Evolutionary conservation across 2,888 invertebrate genomes (phyloP), one percentile per base, ranked within the genome.

Genomic region (Cheilosia variabilis): DNA sequence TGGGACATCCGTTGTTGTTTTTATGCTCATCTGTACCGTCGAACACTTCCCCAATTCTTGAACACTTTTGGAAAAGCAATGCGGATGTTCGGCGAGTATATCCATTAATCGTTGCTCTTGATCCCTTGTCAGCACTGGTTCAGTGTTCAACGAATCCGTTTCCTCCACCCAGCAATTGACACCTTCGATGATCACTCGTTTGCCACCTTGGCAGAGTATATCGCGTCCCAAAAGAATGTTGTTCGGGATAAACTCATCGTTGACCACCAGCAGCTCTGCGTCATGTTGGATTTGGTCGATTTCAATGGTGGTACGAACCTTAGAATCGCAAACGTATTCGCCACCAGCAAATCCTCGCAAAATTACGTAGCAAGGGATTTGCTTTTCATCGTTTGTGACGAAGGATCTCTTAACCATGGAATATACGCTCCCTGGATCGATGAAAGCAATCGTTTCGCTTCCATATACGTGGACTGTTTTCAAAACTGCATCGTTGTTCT

Each of bases 171-270:
- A 65, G 7, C 22, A 65, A 5, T 4, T 50, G 37, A 15, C 31
- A 47, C 34, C 47, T 50, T 50, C 50, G 15, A 52, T 65, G 50
- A 50, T 65, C 65, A 65, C 50, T 50, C 31, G 50, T 50, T 50
- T 65, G 17, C 22, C 50, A 47, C 7, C 47, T 22, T 17, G 37
- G 34, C 22, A 31, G 27, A 55, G 55, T 43, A 68, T 19, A 58
- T 69, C 58, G 24, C 69, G 31, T 57, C 57, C 57, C 57, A 55
- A 69, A 22, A 55, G 57, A 27, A 69, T 15, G 27, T 52, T 34
- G 19, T 66, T 66, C 24, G 53, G 37, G 37, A 34, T 52, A 52
- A 34, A 66, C 53, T 66, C 66, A 52, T 66, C 63, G 45, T 66
- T 37, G 52, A 52, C 52, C 34, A 66, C 4, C 22, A 66, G 66